These are phyloP conservation scores for Capitulum mitella DNA, from an alignment of 2,888 invertebrate species.

Conservation along the genomic window DNA sequence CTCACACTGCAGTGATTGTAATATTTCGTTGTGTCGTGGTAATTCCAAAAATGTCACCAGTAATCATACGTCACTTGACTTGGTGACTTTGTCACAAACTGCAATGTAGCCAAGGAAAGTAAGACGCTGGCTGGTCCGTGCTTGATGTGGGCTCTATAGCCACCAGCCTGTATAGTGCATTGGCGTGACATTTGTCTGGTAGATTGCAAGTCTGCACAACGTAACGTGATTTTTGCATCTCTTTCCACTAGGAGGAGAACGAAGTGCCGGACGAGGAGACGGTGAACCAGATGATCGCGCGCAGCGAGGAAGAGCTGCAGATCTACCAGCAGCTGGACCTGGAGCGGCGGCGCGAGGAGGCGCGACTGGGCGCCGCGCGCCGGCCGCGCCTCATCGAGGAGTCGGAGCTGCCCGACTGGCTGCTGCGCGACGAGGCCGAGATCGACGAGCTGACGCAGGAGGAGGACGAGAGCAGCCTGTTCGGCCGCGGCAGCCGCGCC, in stretches of 20 bases:
- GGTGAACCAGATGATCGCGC: slow-evolving; percentile 97
- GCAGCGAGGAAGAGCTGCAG: slow-evolving; percentile 90
- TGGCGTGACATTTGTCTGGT: too few species aligned
- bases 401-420: slow-evolving; percentile 89
- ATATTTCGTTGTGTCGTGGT: too few species aligned
- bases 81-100: too few species aligned
- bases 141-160: too few species aligned
- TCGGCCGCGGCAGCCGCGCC: slow-evolving; percentile 85
- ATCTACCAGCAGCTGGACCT: slow-evolving; percentile 86
- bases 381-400: slow-evolving; percentile 86
- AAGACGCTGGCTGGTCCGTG: too few species aligned
- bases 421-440: slow-evolving; percentile 78
- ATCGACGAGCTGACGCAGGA: slow-evolving; percentile 45
- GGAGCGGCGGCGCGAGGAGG: slow-evolving; percentile 73
- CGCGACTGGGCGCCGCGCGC: slow-evolving; percentile 61
- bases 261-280: slow-evolving; percentile 98
- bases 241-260: slow-evolving; percentile 61
- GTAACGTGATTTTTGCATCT: too few species aligned
- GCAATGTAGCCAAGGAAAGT: too few species aligned
- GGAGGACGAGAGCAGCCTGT: slow-evolving; percentile 62
- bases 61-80: too few species aligned
- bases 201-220: too few species aligned
- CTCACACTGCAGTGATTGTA: too few species aligned
- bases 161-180: too few species aligned
- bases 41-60: too few species aligned